Base-by-base conservation (phyloP, 1,140 invertebrate genomes). In the Drosophila insularis region DNA sequence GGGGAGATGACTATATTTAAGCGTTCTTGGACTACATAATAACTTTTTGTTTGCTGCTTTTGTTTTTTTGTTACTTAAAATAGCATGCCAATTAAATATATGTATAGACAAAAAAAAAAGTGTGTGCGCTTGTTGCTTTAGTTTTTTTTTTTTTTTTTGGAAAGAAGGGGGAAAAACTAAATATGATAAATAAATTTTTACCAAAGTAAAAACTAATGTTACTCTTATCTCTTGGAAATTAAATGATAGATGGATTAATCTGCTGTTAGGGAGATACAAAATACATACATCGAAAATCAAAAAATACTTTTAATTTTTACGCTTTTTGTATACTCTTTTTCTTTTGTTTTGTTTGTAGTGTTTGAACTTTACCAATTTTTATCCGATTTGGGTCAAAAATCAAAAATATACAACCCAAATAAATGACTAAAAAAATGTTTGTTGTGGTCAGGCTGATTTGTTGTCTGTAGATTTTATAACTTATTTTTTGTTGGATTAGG, bases 341-440 rank as follows among this genome's bases (percentile, higher is more conserved):
- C n/a, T 79, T 65, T 61, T 37, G 63, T 68, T 71, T 39, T 75
- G 46, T 74, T 32, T 62, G 21, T 60, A 53, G 23, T 14, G 37
- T 77, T 70, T 21, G 19, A 50, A 50, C 43, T 17, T 50, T 35
- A 55, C 62, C 67, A 40, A 50, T 62, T 56, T 56, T 37, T 62
- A 68, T 89, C 84, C 85, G 74, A 89, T 89, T 68, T 68, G 69
- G 62, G 65, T 74, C 68, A 84, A 89, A 89, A 89, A 78, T 70
- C 61, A 79, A 80, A 89, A 62, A 63, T 14, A 27, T 32, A 56
- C 32, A 59, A 60, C 65, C 78, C 68, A 74, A 79, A 68, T 37
- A 68, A 23, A 63, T 67, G 63, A 50, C 17, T 19, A 64, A 56
- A 68, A 65, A 65, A 77, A 67, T 66, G 58, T 73, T 62, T 55